Evolutionary conservation across 1,140 invertebrate species (phyloP).

Genomic region (Drosophila teissieri): DNA sequence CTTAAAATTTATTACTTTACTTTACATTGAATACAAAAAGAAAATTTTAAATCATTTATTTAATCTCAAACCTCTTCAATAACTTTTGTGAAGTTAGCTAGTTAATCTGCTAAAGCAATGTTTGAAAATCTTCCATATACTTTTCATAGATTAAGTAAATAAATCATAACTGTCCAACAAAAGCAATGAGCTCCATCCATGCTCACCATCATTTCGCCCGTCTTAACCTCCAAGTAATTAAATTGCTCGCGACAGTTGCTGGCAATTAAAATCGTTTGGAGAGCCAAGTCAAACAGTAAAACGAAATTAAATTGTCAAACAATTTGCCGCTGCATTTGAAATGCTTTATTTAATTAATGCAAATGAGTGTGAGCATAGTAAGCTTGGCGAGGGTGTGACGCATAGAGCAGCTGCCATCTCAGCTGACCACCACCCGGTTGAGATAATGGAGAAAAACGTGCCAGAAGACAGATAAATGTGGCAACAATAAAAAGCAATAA

Average conservation of each 20-base stretch:
- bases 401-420: conserved; percentile 45
- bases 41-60: no score
- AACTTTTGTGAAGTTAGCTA: no score
- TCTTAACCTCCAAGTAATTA: conserved; percentile 37
- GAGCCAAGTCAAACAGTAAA: conserved; percentile 55
- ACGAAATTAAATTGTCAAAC: conserved; percentile 73
- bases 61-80: no score
- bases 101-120: no score
- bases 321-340: conserved; percentile 68
- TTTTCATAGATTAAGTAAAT: no score
- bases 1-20: background rate
- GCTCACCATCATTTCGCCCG: background rate
- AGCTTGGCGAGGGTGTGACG: conserved; percentile 24
- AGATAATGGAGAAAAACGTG: conserved; percentile 55
- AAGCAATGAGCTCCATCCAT: background rate
- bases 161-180: background rate
- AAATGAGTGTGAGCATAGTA: conserved; percentile 48
- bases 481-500: conserved; percentile 34
- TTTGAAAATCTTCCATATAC: no score
- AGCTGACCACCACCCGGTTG: conserved; percentile 42
- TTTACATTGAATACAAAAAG: background rate
- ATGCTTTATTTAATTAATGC: conserved; percentile 77
- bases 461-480: conserved; percentile 46
- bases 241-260: conserved; percentile 29
- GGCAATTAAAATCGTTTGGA: conserved; percentile 69